Conservation (phyloP, 1,140 invertebrate species). For the Drosophila tsacasi region DNA sequence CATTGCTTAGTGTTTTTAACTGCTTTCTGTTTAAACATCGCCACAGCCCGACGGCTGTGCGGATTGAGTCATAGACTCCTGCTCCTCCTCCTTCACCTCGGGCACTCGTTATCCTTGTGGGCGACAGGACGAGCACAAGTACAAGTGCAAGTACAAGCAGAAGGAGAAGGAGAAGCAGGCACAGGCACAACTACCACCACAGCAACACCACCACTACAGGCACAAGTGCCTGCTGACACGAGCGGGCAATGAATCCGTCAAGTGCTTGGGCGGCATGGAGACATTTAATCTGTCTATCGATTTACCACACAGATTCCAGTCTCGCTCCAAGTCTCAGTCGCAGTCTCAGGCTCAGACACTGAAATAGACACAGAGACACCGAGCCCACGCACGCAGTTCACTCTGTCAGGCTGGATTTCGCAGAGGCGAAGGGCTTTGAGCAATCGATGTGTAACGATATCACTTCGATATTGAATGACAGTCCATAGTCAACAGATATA, state of each 20-base stretch:
- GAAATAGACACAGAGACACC: background rate
- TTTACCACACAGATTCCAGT: slow-evolving; percentile 35
- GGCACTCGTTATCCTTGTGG: slow-evolving; percentile 10
- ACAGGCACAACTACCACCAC: slow-evolving; percentile 10
- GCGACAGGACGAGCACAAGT: slow-evolving; percentile 25
- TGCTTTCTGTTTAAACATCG: slow-evolving; percentile 61
- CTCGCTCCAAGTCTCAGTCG: background rate
- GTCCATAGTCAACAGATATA: background rate
- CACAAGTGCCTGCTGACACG: slow-evolving; percentile 40
- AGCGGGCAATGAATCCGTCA: slow-evolving; percentile 49
- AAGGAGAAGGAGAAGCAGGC: background rate
- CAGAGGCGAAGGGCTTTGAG: background rate
- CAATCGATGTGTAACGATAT: slow-evolving; percentile 1
- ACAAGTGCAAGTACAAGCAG: slow-evolving; percentile 10
- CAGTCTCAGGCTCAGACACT: background rate
- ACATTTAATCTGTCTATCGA: slow-evolving; percentile 52
- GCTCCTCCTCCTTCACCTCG: too few relatives aligned
- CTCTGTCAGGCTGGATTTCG: background rate
- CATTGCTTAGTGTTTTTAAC: slow-evolving; percentile 60
- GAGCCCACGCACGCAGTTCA: background rate
- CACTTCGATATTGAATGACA: background rate
- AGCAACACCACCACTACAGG: slow-evolving; percentile 12
- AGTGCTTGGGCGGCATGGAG: slow-evolving; percentile 45
- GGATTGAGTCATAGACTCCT: slow-evolving; percentile 52
- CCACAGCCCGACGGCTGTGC: slow-evolving; percentile 48